Percentiles rank a stretch among this genome's conserved stretches.
phyloP scores from a whole-genome alignment of 2,888 invertebrate genomes.

The Pristionchus fissidentatus region DNA sequence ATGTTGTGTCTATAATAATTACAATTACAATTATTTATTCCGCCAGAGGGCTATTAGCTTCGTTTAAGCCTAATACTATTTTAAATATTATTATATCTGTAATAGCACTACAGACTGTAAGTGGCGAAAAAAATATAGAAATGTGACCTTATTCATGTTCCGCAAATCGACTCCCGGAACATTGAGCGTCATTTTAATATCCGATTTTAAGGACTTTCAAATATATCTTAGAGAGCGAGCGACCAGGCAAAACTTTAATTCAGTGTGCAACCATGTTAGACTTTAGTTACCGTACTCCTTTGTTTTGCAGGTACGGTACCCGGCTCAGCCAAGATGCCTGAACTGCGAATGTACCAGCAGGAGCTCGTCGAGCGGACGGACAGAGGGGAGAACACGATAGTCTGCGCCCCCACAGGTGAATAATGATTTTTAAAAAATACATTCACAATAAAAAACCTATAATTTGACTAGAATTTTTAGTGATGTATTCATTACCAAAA shows the following conservation, averaged over 20 bases:
- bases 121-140: no score
- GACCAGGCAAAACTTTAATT: neutral
- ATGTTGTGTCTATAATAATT: no score
- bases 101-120: no score
- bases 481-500: neutral
- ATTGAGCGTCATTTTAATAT: neutral
- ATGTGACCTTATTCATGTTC: no score
- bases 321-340: neutral
- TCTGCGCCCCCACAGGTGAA: constrained; percentile 43
- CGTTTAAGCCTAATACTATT: no score
- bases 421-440: neutral
- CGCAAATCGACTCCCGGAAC: no score
- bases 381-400: constrained; percentile 30
- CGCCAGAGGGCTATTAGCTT: no score
- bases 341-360: constrained; percentile 18
- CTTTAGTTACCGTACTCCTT: neutral
- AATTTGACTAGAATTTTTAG: no score
- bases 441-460: no score
- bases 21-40: no score
- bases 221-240: neutral
- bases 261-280: neutral
- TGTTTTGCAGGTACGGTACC: constrained; percentile 12
- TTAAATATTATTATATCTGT: no score
- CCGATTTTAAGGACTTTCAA: neutral
- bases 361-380: constrained; percentile 35